Base-by-base conservation (phyloP, 2,888 invertebrate genomes). In the Eilema caniola region DNA sequence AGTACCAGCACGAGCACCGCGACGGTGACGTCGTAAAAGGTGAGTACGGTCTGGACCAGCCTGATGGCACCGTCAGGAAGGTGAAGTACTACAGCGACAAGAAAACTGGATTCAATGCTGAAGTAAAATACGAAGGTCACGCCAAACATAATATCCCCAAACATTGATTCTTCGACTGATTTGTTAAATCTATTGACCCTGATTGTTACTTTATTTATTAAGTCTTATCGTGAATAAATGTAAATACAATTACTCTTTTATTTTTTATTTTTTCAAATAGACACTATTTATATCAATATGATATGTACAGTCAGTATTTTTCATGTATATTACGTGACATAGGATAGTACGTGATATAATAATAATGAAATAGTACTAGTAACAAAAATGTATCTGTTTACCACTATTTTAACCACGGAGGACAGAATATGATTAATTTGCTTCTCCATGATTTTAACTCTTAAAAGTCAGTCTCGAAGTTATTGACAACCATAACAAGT, bases 1-100 rank as follows among this genome's bases (percentile, higher is more conserved):
- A 96, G 89, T 91, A 91, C 78, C 95, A 96, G 82, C 88, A 91
- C 66, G 96, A 96, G 86, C 88, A 90, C 79, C 91, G 93, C 73
- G 94, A 95, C 88, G 96, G 96, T 16, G 95, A 96, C 81, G 94
- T 92, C 56, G 96, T 96, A 69, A 94, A 95, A 84, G 96, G 96
- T 56, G 66, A 95, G 80, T 96, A 96, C 85, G 92, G 91, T 67
- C 85, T 95, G 60, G 91, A 93, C 77, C 71, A 72, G 77, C 89
- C 94, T 66, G 90, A 90, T 67, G 92, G 94, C 72, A 92, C 93
- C 82, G 83, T 93, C 79, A 70, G 86, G 66, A 66, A 82, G 68
- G 80, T 84, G 67, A 74, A 82, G 72, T 72, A 75, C 70, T 62
- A 74, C 57, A 69, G 71, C 25, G 74, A 74, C n/a, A 66, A 74